Evolutionary conservation across 2,797 vertebrate species (phyloP).

Genomic region (Cheirogaleus major): DNA sequence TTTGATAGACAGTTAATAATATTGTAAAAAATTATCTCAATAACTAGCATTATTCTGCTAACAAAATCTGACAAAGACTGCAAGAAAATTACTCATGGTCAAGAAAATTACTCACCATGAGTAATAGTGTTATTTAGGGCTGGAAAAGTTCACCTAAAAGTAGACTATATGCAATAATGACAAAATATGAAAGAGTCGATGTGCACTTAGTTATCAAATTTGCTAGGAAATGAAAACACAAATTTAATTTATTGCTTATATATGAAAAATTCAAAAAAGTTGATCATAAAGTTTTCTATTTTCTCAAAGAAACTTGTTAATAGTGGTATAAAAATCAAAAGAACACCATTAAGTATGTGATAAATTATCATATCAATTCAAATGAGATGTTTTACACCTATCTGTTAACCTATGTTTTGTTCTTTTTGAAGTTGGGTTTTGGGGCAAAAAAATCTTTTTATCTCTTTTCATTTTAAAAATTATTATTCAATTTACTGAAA

Average conservation of each 20-base stretch:
- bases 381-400: background rate
- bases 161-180: background rate
- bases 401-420: background rate
- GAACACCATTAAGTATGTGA: conserved; percentile 6
- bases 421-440: background rate
- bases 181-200: background rate
- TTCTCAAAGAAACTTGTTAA: background rate
- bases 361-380: background rate
- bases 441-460: background rate
- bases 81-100: background rate
- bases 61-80: background rate
- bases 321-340: conserved; percentile 10
- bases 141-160: background rate
- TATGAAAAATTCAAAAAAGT: background rate
- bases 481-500: background rate
- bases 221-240: background rate
- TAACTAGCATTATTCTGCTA: background rate
- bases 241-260: background rate
- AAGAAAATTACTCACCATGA: background rate
- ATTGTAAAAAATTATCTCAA: background rate
- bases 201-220: background rate
- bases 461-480: background rate
- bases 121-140: background rate
- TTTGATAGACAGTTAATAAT: background rate
- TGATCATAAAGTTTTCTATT: background rate